Evolutionary conservation across 92 coral and sea anemone genomes (phyloP), one percentile per base, ranked within the genome.

Genomic region (Chrysogorgia sp.): DNA sequence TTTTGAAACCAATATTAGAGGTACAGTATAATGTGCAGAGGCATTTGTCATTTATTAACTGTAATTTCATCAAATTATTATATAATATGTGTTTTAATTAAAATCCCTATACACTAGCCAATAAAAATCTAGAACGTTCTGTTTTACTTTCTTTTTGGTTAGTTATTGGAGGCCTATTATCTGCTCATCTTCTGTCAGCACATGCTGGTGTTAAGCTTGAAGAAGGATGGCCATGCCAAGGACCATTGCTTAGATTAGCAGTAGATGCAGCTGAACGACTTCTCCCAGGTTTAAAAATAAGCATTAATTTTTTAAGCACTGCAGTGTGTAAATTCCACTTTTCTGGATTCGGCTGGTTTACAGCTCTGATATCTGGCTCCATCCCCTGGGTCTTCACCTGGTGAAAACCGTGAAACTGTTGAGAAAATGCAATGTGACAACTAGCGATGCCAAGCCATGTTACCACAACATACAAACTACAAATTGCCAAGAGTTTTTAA

Each of bases 1-100:
- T 41, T 94, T 94, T 86, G 98, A 94, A 74, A 94, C 98, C 15
- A 94, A 94, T 59, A 94, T 94, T 22, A 78, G 98, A 87, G 97
- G 98, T 94, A 76, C 55, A 53, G 12, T 59, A 47, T 45, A 25
- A n/a, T n/a, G n/a, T 50, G 65, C n/a, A 40, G 23, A 28, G 0
- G 12, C 17, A 34, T 70, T 1, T 6, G 2, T 15, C 7, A 33
- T 31, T 40, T 66, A 50, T 34, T 32, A 3, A 47, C n/a, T n/a
- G n/a, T n/a, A n/a, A n/a, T n/a, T n/a, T n/a, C n/a, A n/a, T n/a
- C n/a, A n/a, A n/a, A n/a, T n/a, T n/a, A n/a, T n/a, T n/a, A n/a
- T n/a, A n/a, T n/a, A n/a, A n/a, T n/a, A n/a, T n/a, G n/a, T n/a
- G n/a, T n/a, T n/a, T n/a, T n/a, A n/a, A n/a, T n/a, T n/a, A n/a